Evolutionary conservation across 53 echinoderm and acorn worm genomes (phyloP).

Genomic region (Luidia sarsii): DNA sequence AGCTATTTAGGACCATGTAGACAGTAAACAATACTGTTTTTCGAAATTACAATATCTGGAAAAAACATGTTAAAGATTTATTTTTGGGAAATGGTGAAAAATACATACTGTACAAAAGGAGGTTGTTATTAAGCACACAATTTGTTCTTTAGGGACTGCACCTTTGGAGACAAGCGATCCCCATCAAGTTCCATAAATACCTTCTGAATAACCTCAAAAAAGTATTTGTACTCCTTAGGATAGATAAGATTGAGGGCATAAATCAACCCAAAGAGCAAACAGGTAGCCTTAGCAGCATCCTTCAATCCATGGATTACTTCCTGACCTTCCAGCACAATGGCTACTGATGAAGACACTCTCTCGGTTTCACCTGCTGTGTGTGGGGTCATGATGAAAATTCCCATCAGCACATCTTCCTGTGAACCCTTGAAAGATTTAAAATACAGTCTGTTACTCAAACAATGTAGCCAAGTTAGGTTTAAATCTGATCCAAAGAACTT

Average conservation of each 20-base stretch:
- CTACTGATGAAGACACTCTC: neutral
- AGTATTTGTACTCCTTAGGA: conserved; percentile 56
- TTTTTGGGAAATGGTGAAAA: no score
- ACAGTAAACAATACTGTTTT: no score
- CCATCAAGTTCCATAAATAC: conserved; percentile 53
- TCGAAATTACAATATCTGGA: no score
- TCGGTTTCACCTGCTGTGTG: neutral
- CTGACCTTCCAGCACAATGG: conserved; percentile 27
- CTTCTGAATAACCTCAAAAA: conserved; percentile 59
- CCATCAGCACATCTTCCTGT: neutral
- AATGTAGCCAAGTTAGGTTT: no score
- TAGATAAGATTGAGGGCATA: conserved; percentile 53
- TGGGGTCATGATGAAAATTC: neutral
- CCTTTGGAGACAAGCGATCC: conserved; percentile 42
- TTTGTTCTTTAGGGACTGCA: conserved; percentile 55
- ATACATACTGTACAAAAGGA: no score
- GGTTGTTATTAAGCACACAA: conserved; percentile 1
- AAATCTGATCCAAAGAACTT: no score
- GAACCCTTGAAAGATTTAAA: no score
- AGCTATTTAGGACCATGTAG: no score
- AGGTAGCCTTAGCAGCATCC: conserved; percentile 21
- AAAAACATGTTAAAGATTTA: no score
- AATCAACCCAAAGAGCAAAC: conserved; percentile 57
- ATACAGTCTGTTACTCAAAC: no score
- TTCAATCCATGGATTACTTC: conserved; percentile 19